phyloP scores from a whole-genome alignment of 2,113 vertebrate species.

The Epinephelus moara region DNA sequence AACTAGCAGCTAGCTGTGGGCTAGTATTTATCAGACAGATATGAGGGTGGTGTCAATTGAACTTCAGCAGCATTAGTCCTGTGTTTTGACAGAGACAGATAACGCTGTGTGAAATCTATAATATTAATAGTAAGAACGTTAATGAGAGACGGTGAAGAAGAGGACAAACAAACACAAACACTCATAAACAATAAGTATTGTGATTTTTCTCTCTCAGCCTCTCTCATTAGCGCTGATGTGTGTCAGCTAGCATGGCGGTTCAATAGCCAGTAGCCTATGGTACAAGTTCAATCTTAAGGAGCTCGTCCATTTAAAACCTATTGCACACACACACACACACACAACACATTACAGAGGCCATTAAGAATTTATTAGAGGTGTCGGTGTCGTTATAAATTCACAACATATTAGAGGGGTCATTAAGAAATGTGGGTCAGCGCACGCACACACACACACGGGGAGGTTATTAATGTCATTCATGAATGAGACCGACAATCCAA shows the following conservation, averaged over 20 bases:
- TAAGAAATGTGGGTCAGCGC: slow-evolving; percentile 60
- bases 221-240: slow-evolving; percentile 24
- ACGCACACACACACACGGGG: neutral
- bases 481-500: slow-evolving; percentile 22
- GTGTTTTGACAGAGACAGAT: neutral
- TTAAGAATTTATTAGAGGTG: slow-evolving; percentile 58
- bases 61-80: neutral
- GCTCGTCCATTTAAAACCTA: slow-evolving; percentile 60
- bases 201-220: neutral
- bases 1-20: neutral
- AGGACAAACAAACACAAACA: slow-evolving; percentile 16
- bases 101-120: neutral
- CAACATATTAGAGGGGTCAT: slow-evolving; percentile 52
- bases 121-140: neutral
- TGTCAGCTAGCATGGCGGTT: slow-evolving; percentile 7
- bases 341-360: slow-evolving; percentile 42
- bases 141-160: neutral
- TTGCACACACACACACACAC: slow-evolving; percentile 33
- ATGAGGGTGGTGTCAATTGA: too few species aligned
- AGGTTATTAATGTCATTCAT: slow-evolving; percentile 43
- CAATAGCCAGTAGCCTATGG: slow-evolving; percentile 19
- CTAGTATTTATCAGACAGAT: too few species aligned
- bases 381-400: slow-evolving; percentile 49
- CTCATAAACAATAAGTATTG: neutral
- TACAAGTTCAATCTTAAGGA: slow-evolving; percentile 19